Conservation (phyloP, 2,797 vertebrate genomes). For the Sphaeramia orbicularis region DNA sequence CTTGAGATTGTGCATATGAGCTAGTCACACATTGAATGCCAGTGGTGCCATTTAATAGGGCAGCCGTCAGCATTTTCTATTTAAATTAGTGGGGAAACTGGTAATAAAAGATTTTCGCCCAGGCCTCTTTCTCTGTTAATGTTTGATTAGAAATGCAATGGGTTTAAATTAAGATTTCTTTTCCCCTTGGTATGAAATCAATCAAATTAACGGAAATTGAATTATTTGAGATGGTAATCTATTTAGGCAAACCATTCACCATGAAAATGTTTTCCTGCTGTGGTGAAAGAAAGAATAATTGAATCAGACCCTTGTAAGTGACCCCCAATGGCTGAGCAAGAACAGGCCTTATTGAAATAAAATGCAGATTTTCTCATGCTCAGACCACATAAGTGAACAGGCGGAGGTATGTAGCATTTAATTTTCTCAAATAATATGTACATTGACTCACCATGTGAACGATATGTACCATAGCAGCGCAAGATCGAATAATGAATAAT, state of each 20-base stretch:
- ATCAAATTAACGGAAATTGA: conserved; percentile 83
- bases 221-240: conserved; percentile 84
- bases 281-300: conserved; percentile 81
- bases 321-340: conserved; percentile 69
- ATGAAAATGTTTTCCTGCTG: conserved; percentile 82
- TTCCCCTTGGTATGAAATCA: conserved; percentile 78
- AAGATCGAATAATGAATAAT: conserved; percentile 2
- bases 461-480: conserved; percentile 8
- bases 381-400: conserved; percentile 35
- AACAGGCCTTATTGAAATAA: conserved; percentile 61
- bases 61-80: conserved; percentile 73
- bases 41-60: conserved; percentile 62
- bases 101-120: conserved; percentile 73
- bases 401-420: conserved; percentile 21
- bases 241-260: conserved; percentile 80
- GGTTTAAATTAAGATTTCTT: conserved; percentile 81
- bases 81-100: conserved; percentile 72
- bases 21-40: conserved; percentile 36
- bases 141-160: conserved; percentile 83
- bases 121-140: conserved; percentile 71
- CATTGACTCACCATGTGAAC: conserved; percentile 6
- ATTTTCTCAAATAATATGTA: conserved; percentile 33
- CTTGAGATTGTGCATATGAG: conserved; percentile 28
- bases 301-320: conserved; percentile 78
- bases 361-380: conserved; percentile 63